Conservation (phyloP, 1,140 invertebrate species). For the Ceratina australensis region DNA sequence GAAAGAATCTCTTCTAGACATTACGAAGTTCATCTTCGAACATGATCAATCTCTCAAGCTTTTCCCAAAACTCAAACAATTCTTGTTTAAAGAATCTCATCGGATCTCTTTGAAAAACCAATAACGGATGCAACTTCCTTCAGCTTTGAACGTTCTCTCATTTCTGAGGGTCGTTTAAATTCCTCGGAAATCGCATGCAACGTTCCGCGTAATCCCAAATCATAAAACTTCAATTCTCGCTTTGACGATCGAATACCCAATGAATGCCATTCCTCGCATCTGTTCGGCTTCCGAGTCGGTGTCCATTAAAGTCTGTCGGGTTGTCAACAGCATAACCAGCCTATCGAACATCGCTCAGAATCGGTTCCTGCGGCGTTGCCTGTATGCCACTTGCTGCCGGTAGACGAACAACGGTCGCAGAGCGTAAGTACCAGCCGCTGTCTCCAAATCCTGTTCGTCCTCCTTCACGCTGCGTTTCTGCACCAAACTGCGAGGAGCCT, state of each 20-base stretch:
- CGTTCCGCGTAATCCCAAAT: not conserved
- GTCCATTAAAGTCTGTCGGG: not conserved
- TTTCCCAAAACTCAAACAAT: not conserved
- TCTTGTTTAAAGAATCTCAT: not conserved
- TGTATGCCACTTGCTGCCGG: conserved; percentile 74
- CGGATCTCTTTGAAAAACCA: not conserved
- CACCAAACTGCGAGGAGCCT: not conserved
- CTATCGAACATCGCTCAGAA: conserved; percentile 40
- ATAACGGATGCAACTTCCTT: too few relatives aligned
- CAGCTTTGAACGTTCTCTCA: not conserved
- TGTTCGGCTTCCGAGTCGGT: conserved; percentile 8
- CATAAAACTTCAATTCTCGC: not conserved
- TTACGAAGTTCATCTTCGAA: conserved; percentile 22
- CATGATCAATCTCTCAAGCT: not conserved
- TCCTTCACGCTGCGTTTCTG: conserved; percentile 57
- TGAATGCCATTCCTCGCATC: not conserved
- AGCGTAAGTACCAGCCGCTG: conserved; percentile 75
- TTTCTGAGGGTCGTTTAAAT: too few relatives aligned
- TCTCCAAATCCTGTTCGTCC: conserved; percentile 65
- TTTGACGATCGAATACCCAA: too few relatives aligned
- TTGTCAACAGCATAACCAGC: conserved; percentile 10
- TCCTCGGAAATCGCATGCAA: not conserved
- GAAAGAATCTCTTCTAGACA: not conserved
- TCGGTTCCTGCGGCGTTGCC: conserved; percentile 65
- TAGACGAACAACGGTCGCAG: conserved; percentile 77